Base-by-base conservation (phyloP, 2,113 vertebrate genomes). In the Alexandromys fortis region DNA sequence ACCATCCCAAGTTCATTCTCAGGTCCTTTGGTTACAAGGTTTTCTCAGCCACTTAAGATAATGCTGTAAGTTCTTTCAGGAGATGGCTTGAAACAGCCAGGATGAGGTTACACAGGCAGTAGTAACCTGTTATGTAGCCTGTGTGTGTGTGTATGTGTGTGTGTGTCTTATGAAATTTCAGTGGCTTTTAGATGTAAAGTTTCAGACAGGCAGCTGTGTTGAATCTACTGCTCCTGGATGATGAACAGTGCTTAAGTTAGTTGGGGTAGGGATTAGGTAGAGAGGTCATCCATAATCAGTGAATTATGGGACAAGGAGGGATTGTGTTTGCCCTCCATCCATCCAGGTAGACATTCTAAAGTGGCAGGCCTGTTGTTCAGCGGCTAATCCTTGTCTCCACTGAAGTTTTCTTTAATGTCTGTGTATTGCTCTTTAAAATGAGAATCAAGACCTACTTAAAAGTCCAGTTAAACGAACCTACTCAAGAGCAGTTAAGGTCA, bases 341-440 rank as follows among this genome's bases (percentile, higher is more conserved):
- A 16, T 28, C 67, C 47, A 17, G 76, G 55, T 22, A 65, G 58
- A 13, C 21, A 9, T 79, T 86, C 38, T 65, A 52, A 21, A 30
- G 63, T 9, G 4, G n/a, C 55, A 19, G 47, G 19, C 35, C 21
- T 85, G 3, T 75, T 92, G 89, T 16, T 81, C 12, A 11, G 12
- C 38, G 76, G 28, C 19, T 5, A 47, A 42, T 58, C 28, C 24
- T 82, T 86, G 92, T 72, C 76, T 70, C n/a, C 55, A 19, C 65
- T 52, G 22, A 21, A 13, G 21, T 79, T 87, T 81, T 85, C 58
- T 26, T 26, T 8, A 63, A 10, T 83, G 8, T 68, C 52, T 75
- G 28, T 86, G 13, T 61, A 52, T 89, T 93, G 42, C 28, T 70
- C 86, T 95, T 63, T 88, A 70, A 76, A 79, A 30, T 86, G 85